Conservation (phyloP, 1,140 invertebrate genomes). For the Drosophila albomicans region DNA sequence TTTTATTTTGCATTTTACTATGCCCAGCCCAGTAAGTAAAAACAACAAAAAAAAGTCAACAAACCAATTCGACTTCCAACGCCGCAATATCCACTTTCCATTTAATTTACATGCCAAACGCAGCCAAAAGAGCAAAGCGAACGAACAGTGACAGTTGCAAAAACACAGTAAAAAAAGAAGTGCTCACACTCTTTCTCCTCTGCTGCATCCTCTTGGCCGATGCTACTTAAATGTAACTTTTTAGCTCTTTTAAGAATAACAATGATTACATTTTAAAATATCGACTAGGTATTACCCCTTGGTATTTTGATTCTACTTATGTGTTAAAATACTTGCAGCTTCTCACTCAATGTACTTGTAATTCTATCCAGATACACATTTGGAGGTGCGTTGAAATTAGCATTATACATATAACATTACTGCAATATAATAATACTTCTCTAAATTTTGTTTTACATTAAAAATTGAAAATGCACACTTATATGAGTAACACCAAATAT, state of each 20-base stretch:
- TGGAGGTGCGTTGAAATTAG: too few species aligned
- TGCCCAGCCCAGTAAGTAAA: conserved; percentile 10
- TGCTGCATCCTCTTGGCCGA: conserved; percentile 18
- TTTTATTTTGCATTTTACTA: conserved; percentile 23
- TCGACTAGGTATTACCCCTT: neutral
- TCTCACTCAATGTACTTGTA: too few species aligned
- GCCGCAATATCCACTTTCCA: conserved; percentile 71
- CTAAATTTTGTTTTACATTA: too few species aligned
- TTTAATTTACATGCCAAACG: conserved; percentile 76
- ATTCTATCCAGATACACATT: too few species aligned
- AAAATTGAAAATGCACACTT: too few species aligned
- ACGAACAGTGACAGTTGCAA: conserved; percentile 69
- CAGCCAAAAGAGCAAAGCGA: conserved; percentile 70
- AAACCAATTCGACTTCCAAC: conserved; percentile 56
- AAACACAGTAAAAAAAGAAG: conserved; percentile 59
- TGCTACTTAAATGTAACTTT: conserved; percentile 78
- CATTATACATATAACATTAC: too few species aligned
- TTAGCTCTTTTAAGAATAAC: conserved; percentile 18
- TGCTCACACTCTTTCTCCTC: conserved; percentile 25
- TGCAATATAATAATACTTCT: too few species aligned
- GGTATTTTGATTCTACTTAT: neutral
- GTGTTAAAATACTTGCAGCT: too few species aligned
- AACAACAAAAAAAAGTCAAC: conserved; percentile 26
- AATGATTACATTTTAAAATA: neutral
- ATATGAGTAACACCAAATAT: too few species aligned